Base-by-base conservation (phyloP, 2,113 vertebrate species). In the Ia io region DNA sequence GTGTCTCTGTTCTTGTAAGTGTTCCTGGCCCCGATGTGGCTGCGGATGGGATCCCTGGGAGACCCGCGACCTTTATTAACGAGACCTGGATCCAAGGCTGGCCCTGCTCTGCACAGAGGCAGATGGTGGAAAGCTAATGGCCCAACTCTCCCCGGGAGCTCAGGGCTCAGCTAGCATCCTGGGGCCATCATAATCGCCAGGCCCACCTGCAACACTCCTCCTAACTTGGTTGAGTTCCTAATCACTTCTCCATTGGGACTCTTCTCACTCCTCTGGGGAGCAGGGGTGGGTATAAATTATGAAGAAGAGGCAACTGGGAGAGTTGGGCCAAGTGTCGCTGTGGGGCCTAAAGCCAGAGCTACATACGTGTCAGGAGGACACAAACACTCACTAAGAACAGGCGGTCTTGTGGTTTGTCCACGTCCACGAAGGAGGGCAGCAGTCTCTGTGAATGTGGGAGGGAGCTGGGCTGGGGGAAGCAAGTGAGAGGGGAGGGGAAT, bases 1-100 rank as follows among this genome's bases (percentile, higher is more conserved):
- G 99, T 6, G 99, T 99, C 17, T 99, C 99, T 6, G 87, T 98
- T 8, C 98, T 99, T 96, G 99, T 99, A 97, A 96, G 98, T 97
- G 92, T 80, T 35, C 11, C 53, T 42, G 6, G 5, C 56, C 20
- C 47, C 14, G 22, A 18, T 16, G 23, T n/a, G 25, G 18, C 47
- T 85, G 10, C 9, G 18, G 0, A 7, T 23, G 12, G 35, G 7
- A 14, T 5, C n/a, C 73, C 16, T 65, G 47, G 30, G 40, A 86
- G 9, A 78, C 5, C 10, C 35, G 17, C 0, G 3, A 23, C 20
- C 30, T 67, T 76, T 87, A 9, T 5, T 51, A 49, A 22, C 0
- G 44, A 71, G 35, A 25, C 3, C 12, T 80, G 47, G 12, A 25
- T 12, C 69, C 20, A 30, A 25, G 30, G 42, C 12, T 79, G 42